Base-by-base conservation (phyloP, 2,113 vertebrate species). In the Thryonomys swinderianus region DNA sequence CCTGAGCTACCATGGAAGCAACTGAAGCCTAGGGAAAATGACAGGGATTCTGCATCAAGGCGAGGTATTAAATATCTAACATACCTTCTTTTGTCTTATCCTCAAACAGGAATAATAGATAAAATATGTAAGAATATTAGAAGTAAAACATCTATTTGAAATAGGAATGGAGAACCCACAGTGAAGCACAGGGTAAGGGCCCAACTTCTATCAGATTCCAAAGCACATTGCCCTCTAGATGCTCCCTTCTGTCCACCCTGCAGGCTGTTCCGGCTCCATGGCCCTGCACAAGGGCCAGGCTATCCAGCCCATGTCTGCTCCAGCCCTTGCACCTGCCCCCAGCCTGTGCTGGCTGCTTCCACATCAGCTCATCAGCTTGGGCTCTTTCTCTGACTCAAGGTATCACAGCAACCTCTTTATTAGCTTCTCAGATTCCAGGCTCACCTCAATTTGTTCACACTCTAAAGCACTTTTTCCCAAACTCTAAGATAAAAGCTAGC, bases 141-240 rank as follows among this genome's bases (percentile, higher is more conserved):
- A 67, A 84, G 64, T 64, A 86, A 67, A 90, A 78, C 34, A 55
- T 73, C 5, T 53, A 67, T 92, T 34, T 81, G 55, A 92, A 87
- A 64, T 4, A 62, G 34, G 20, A 14, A 82, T 40, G 57, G 67
- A 78, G 57, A 93, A 83, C n/a, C 12, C 32, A 40, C 3, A 85
- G 66, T 20, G 84, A 87, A n/a, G 5, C 25, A 42, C 0, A 93
- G 64, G 61, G 21, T 16, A 59, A 57, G 9, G n/a, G 59, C 12
- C 73, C 30, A 53, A 42, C 40, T 82, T 88, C 62, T 61, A 85
- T 48, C 40, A 95, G 74, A 82, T n/a, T 74, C 67, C 73, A 84
- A 66, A 90, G 71, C 23, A 57, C 21, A 92, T 32, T 20, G 18
- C 30, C 61, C 57, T 79, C 30, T 40, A 66, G 27, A 48, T 1